Conservation (phyloP, 1,140 invertebrate species). For the Dreissena rostriformis region DNA sequence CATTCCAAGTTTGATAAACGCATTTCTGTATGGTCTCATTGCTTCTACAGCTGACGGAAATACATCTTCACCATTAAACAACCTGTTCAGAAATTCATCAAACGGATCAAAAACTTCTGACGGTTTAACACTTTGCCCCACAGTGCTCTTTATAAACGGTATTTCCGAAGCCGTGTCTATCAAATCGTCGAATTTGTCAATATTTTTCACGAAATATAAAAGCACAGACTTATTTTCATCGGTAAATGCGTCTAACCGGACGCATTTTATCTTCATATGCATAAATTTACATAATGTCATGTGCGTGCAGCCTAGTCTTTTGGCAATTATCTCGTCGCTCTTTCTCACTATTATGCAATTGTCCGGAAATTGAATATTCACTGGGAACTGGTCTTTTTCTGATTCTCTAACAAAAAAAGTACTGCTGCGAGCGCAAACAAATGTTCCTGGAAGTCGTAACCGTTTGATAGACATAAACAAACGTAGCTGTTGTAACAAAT, state of each 20-base stretch:
- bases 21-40: not conserved
- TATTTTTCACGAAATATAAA: not conserved
- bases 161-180: not conserved
- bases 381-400: not conserved
- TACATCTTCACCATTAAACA: not conserved
- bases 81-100: not conserved
- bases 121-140: not conserved
- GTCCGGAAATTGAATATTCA: not conserved
- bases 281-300: not conserved
- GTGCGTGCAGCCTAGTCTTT: not conserved
- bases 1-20: not conserved
- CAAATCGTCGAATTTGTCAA: not conserved
- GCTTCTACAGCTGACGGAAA: not conserved
- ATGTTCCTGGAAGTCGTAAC: not conserved
- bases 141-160: not conserved
- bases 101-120: not conserved
- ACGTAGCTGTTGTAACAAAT: too few species aligned
- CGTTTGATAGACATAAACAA: not conserved
- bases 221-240: not conserved
- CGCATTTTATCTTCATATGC: not conserved
- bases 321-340: not conserved
- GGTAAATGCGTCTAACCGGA: not conserved
- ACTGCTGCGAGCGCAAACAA: not conserved
- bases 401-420: not conserved
- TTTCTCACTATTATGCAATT: not conserved